Evolutionary conservation across 2,797 vertebrate genomes (phyloP).

Genomic region (Brachyalestes nurse): DNA sequence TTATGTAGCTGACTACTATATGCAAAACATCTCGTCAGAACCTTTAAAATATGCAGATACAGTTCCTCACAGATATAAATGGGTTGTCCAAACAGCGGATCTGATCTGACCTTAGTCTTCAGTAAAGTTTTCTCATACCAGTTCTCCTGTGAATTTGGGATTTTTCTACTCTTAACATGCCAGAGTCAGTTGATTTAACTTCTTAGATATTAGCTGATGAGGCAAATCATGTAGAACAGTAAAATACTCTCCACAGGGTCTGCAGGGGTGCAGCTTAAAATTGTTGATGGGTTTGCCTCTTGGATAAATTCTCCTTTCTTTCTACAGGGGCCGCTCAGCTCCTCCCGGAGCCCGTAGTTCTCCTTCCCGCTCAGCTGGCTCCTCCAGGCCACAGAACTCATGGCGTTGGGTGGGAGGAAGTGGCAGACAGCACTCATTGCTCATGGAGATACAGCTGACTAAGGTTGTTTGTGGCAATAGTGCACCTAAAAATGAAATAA

Average conservation of each 20-base stretch:
- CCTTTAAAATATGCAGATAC: not conserved
- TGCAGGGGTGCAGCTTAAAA: not conserved
- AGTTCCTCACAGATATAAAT: not conserved
- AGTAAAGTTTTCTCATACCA: not conserved
- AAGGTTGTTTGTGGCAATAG: slow-evolving; percentile 75
- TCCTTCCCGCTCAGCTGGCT: slow-evolving; percentile 80
- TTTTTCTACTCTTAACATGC: not conserved
- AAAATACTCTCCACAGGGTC: not conserved
- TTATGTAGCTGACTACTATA: not conserved
- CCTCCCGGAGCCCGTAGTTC: slow-evolving; percentile 78
- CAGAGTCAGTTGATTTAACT: not conserved
- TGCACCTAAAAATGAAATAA: not conserved
- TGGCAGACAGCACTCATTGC: slow-evolving; percentile 84
- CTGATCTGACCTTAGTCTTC: not conserved
- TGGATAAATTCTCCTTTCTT: not conserved
- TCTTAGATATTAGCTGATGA: not conserved
- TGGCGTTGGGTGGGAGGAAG: slow-evolving; percentile 89
- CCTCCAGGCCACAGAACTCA: slow-evolving; percentile 88
- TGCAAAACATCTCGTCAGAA: not conserved
- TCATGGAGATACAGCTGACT: slow-evolving; percentile 94
- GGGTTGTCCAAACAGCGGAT: not conserved
- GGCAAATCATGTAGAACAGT: not conserved
- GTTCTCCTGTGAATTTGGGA: too few species aligned
- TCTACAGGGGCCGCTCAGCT: slow-evolving; percentile 70
- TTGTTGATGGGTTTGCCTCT: not conserved